Conservation (phyloP, 2,113 vertebrate species). For the Sialia sialis region DNA sequence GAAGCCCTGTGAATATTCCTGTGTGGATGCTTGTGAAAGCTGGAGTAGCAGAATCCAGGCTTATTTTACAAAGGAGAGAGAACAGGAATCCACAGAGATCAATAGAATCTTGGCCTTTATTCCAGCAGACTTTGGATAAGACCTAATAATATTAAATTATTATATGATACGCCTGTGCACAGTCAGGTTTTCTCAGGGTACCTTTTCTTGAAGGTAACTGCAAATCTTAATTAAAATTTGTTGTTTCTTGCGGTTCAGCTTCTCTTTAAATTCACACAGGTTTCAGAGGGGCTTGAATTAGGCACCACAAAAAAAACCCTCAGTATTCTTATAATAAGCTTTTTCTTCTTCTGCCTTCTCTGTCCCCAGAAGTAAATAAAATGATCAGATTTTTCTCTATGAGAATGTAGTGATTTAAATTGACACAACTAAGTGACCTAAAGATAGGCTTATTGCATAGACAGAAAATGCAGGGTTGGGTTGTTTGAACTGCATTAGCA, state of each 20-base stretch:
- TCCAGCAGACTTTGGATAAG: background rate
- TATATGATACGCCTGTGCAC: background rate
- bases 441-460: constrained; percentile 36
- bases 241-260: background rate
- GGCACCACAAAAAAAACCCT: background rate
- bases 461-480: constrained; percentile 33
- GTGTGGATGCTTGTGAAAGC: background rate
- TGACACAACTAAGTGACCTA: constrained; percentile 17
- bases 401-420: constrained; percentile 37
- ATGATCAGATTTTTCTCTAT: background rate
- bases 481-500: constrained; percentile 64
- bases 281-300: background rate
- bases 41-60: background rate
- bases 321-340: background rate
- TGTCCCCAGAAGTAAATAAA: background rate
- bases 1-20: background rate
- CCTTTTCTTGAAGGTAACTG: background rate
- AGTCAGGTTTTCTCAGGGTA: background rate
- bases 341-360: background rate
- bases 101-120: background rate
- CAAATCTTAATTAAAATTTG: background rate
- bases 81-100: background rate
- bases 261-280: background rate
- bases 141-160: background rate
- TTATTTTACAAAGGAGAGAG: background rate